Conservation (phyloP, 2,113 vertebrate species). For the Hemiprocne comata region DNA sequence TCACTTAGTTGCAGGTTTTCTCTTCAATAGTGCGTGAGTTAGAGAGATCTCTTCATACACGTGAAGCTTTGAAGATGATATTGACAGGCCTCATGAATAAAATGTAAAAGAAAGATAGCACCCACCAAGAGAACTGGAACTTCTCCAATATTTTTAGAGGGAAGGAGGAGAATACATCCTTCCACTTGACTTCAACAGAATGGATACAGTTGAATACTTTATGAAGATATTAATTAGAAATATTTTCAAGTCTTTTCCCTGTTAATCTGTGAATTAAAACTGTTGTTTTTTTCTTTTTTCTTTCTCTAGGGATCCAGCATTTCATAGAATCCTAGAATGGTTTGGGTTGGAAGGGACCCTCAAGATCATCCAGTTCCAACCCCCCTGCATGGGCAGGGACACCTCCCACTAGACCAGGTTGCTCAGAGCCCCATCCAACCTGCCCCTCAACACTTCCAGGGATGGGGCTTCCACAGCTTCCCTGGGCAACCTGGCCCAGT, state of each 20-base stretch:
- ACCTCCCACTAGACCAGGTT: no score
- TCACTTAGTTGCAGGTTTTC: slow-evolving; percentile 34
- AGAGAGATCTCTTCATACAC: neutral
- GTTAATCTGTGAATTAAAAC: neutral
- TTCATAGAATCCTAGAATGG: neutral
- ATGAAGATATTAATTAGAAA: neutral
- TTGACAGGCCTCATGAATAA: slow-evolving; percentile 11
- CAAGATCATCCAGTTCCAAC: no score
- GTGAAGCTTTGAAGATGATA: slow-evolving; percentile 1
- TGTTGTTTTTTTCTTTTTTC: neutral
- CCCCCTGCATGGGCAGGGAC: no score
- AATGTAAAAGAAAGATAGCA: slow-evolving; percentile 20
- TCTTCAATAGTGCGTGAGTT: neutral
- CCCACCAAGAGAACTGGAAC: neutral
- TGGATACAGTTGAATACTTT: neutral
- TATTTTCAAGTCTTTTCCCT: neutral
- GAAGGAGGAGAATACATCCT: slow-evolving; percentile 15
- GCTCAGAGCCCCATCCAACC: no score
- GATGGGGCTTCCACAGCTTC: no score
- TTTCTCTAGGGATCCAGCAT: neutral
- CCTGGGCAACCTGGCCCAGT: no score
- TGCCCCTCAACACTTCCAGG: no score
- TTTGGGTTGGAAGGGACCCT: no score
- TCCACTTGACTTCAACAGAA: slow-evolving; percentile 31
- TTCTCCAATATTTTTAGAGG: slow-evolving; percentile 7